phyloP scores from a whole-genome alignment of 2,113 vertebrate genomes.

The Strix uralensis region DNA sequence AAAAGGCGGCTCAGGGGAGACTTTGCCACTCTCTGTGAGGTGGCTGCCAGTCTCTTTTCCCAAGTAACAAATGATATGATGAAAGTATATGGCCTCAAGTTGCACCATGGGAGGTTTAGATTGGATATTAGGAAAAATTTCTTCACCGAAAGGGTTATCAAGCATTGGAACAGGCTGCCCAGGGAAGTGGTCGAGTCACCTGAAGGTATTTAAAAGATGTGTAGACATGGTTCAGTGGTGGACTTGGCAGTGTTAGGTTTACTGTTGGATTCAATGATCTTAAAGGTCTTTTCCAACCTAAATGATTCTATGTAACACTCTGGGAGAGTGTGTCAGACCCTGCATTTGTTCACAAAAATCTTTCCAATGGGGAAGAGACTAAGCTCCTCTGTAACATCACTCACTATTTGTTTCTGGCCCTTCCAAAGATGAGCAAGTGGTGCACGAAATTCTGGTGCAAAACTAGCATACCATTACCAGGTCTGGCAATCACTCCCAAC shows the following conservation, averaged over 20 bases:
- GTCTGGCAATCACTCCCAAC: neutral
- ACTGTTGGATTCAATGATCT: neutral
- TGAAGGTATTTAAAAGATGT: neutral
- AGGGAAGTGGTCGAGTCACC: neutral
- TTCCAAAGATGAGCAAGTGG: neutral
- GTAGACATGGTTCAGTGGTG: neutral
- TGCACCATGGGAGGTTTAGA: neutral
- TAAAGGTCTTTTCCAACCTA: neutral
- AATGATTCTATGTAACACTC: neutral
- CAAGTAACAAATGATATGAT: neutral
- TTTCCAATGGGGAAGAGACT: neutral
- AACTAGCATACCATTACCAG: neutral
- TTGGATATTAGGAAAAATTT: neutral
- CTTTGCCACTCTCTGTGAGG: no score
- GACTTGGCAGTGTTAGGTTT: neutral
- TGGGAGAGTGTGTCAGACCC: neutral
- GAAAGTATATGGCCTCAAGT: neutral
- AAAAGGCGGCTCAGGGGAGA: neutral
- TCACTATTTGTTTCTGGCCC: neutral
- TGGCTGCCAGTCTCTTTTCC: neutral
- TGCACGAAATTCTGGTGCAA: neutral
- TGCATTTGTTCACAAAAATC: neutral
- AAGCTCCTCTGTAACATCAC: neutral
- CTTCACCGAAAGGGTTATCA: neutral
- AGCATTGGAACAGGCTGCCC: neutral